phyloP scores from a whole-genome alignment of 2,888 invertebrate species.

The Megaustenia siamemsis region DNA sequence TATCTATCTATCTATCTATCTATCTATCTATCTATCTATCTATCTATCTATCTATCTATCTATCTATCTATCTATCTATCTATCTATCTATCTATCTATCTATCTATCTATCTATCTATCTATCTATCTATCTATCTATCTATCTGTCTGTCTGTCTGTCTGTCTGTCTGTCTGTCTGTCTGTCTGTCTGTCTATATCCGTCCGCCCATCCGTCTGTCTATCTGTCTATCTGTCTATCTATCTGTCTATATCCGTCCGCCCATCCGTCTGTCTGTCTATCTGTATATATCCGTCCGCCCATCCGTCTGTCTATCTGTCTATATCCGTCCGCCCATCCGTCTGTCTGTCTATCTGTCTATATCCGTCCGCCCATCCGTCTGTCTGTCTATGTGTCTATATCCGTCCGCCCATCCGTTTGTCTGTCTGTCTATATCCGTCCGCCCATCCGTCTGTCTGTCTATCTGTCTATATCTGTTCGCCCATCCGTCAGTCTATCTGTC shows the following conservation, averaged over 20 bases:
- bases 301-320: slow-evolving; percentile 35
- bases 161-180: slow-evolving; percentile 29
- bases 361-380: too few species aligned
- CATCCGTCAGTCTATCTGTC: too few species aligned
- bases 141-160: slow-evolving; percentile 34
- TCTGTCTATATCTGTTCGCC: too few species aligned
- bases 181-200: slow-evolving; percentile 38
- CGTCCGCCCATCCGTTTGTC: too few species aligned
- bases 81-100: slow-evolving; percentile 17
- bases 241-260: too few species aligned
- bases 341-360: slow-evolving; percentile 7
- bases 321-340: not conserved
- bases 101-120: slow-evolving; percentile 22
- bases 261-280: slow-evolving; percentile 30
- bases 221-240: slow-evolving; percentile 23
- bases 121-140: slow-evolving; percentile 21
- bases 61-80: not conserved
- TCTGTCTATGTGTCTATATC: too few species aligned
- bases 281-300: slow-evolving; percentile 16
- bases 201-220: slow-evolving; percentile 1
- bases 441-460: too few species aligned
- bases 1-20: slow-evolving; percentile 35
- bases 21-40: slow-evolving; percentile 27
- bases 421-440: too few species aligned
- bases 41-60: slow-evolving; percentile 27